These are phyloP conservation scores for Sternarchorhynchus goeldii DNA, from an alignment of 2,797 vertebrate species.

Conservation along the genomic window DNA sequence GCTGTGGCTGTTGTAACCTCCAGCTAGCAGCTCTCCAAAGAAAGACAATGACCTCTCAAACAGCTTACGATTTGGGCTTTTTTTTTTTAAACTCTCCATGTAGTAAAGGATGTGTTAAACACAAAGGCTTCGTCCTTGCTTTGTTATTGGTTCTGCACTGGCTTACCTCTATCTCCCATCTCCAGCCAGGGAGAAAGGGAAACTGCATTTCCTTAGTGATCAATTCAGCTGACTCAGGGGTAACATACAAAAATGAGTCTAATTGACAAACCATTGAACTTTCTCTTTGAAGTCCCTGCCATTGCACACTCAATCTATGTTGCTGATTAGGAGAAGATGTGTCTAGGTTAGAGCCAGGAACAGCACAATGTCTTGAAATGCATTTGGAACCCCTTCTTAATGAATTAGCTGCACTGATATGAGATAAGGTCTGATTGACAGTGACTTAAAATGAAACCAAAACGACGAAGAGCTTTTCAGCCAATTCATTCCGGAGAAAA, in stretches of 20 bases:
- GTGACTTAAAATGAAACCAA: conserved; percentile 4
- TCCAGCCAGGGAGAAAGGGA: conserved; percentile 2
- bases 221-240: conserved; percentile 13
- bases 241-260: background rate
- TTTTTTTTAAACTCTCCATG: background rate
- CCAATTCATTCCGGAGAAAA: conserved; percentile 35
- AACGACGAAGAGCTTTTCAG: conserved; percentile 25
- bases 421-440: conserved; percentile 40
- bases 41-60: background rate
- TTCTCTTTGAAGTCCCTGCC: conserved; percentile 11
- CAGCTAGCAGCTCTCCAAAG: background rate
- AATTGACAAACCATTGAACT: conserved; percentile 23
- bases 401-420: conserved; percentile 31
- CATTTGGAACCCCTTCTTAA: conserved; percentile 1
- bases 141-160: background rate
- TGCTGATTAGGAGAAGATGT: conserved; percentile 6
- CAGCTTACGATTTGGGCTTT: background rate
- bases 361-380: background rate
- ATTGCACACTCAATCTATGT: background rate
- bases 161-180: background rate
- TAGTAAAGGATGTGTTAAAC: background rate
- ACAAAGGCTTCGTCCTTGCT: background rate
- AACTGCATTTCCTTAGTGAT: background rate
- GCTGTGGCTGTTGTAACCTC: no score
- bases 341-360: background rate